A percentile compares a stretch with the other conserved stretches of the same genome.
phyloP scores from a whole-genome alignment of 2,797 vertebrate species.

The Novumbra hubbsi region DNA sequence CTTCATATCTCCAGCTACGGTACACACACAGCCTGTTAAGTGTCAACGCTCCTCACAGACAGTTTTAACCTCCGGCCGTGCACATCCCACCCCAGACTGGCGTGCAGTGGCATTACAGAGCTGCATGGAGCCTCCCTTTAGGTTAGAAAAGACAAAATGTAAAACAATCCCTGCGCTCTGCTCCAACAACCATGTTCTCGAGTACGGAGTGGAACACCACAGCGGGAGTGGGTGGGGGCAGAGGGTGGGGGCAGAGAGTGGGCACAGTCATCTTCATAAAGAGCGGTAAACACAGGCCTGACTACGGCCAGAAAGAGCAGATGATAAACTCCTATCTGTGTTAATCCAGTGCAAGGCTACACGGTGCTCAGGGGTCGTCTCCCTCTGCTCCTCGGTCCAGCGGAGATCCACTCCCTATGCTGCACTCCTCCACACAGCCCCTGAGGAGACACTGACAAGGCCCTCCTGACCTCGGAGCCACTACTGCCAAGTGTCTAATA shows the following conservation, averaged over 20 bases:
- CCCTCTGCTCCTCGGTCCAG: conserved; percentile 10
- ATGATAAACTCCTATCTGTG: conserved; percentile 23
- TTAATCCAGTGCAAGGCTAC: conserved; percentile 31
- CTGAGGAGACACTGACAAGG: neutral
- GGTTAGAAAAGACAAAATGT: neutral
- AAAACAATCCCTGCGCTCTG: neutral
- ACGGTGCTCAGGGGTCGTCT: conserved; percentile 23
- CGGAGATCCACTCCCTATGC: conserved; percentile 14
- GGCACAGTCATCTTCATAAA: neutral
- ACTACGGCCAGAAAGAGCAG: neutral
- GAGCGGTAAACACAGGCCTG: conserved; percentile 14
- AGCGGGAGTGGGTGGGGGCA: neutral
- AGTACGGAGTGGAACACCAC: neutral
- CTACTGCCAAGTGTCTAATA: conserved; percentile 21
- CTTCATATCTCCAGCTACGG: neutral
- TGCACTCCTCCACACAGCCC: neutral
- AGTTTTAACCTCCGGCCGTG: conserved; percentile 16
- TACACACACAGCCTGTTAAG: conserved; percentile 12
- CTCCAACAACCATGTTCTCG: neutral
- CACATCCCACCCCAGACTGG: conserved; percentile 11
- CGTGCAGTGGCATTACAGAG: neutral
- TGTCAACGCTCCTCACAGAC: conserved; percentile 16
- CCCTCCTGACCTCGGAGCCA: neutral
- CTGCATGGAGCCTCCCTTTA: neutral
- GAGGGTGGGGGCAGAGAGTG: neutral